Base-by-base conservation (phyloP, 1,140 invertebrate species). In the Drosophila dunni region DNA sequence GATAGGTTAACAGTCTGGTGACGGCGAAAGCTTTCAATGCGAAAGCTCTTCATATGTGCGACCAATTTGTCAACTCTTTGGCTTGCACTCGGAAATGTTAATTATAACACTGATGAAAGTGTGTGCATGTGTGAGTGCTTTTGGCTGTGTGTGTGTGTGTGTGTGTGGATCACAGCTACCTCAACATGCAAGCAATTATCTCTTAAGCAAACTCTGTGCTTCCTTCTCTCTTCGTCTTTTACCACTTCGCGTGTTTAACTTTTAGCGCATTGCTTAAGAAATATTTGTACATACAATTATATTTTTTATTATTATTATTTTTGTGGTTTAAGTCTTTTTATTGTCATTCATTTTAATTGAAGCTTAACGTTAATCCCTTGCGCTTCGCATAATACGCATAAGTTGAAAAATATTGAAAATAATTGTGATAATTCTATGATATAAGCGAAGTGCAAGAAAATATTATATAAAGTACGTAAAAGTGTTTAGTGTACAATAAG, bases 21-120 rank as follows among this genome's bases (percentile, higher is more conserved):
- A 50, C 5, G 24, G 15, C 44, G 38, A 62, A 58, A 76, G 74
- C 75, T 73, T 66, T 79, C 40, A 50, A 34, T 63, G 53, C 38
- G 24, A 36, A 57, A 68, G 56, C 56, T 54, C 33, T 63, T 63
- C 11, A 11, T 34, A 45, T 15, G 64, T 11, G 20, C 67, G 57
- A 44, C 45, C 50, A 53, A 60, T 45, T 61, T 57, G 29, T 34
- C 53, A 56, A 1, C 8, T 34, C 13, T 11, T 36, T 61, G 3
- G 48, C 46, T 48, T 61, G 44, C 61, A 64, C 50, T 63, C 61
- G 61, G 61, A 64, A 54, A 64, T 54, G 50, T 63, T 53, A 63
- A 62, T 53, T 53, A 36, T 29, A 53, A 53, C 29, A 53, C 11
- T 36, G 33, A 51, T 50, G 48, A n/a, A 20, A 9, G 0, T 50